Percentiles rank a stretch among this genome's conserved stretches.
These are phyloP conservation scores for Polypterus bichir DNA, from an alignment of 2,113 vertebrate genomes.

Conservation along the genomic window DNA sequence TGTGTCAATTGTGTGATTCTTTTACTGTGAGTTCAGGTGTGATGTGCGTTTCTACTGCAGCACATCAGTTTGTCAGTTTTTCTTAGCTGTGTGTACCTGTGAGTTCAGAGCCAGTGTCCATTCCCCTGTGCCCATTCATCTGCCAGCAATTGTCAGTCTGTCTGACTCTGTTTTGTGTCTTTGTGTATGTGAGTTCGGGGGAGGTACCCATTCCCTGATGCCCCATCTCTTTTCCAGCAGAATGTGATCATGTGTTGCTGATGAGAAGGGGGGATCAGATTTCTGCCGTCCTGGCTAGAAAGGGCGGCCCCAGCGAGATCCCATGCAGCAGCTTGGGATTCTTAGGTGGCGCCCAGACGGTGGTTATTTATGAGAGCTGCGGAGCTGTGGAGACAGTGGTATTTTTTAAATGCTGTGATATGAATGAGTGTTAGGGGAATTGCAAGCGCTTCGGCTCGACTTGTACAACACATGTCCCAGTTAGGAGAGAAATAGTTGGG, in stretches of 20 bases:
- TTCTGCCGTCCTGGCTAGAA: slow-evolving; percentile 12
- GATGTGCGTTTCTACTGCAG: too few relatives aligned
- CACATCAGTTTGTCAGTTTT: too few relatives aligned
- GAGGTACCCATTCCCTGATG: background rate
- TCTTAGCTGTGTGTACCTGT: too few relatives aligned
- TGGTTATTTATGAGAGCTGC: slow-evolving; percentile 56
- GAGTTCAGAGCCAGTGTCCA: too few relatives aligned
- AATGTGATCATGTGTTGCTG: slow-evolving; percentile 27
- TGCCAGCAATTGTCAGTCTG: slow-evolving; percentile 4
- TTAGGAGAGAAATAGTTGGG: slow-evolving; percentile 10
- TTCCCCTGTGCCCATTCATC: too few relatives aligned
- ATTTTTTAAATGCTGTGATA: slow-evolving; percentile 38
- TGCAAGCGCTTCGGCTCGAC: slow-evolving; percentile 19
- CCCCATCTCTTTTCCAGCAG: background rate
- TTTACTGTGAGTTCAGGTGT: too few relatives aligned
- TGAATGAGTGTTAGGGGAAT: slow-evolving; percentile 40
- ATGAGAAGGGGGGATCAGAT: slow-evolving; percentile 33
- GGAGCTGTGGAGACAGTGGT: slow-evolving; percentile 51
- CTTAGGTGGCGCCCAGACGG: slow-evolving; percentile 55
- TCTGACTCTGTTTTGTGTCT: slow-evolving; percentile 8
- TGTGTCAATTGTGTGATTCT: too few relatives aligned
- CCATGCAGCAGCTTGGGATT: slow-evolving; percentile 41
- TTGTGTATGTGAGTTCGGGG: slow-evolving; percentile 3
- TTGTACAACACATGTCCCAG: slow-evolving; percentile 7
- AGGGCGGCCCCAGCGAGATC: slow-evolving; percentile 23